A percentile compares a stretch with the other conserved stretches of the same genome.
Evolutionary conservation across 2,888 invertebrate genomes (phyloP).

Genomic region (Nineta flava): DNA sequence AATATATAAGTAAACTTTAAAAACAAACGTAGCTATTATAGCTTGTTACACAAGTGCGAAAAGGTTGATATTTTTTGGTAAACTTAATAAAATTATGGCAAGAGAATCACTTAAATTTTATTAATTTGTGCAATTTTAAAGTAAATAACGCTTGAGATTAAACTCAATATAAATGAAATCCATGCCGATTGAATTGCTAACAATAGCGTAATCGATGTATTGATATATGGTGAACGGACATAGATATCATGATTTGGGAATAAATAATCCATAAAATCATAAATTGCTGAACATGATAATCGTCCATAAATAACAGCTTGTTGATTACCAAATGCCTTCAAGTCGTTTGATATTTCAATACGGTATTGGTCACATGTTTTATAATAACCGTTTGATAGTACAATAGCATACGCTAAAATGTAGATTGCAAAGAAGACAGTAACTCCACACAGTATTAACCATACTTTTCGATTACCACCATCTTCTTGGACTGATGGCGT

Average conservation of each 20-base stretch:
- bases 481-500: neutral
- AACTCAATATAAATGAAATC: slow-evolving; percentile 41
- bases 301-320: slow-evolving; percentile 45
- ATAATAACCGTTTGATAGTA: slow-evolving; percentile 56
- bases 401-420: slow-evolving; percentile 48
- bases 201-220: slow-evolving; percentile 52
- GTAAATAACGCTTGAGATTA: slow-evolving; percentile 32
- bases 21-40: too few relatives aligned
- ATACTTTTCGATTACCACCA: neutral
- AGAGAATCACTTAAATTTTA: neutral
- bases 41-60: too few relatives aligned
- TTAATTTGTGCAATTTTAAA: slow-evolving; percentile 18
- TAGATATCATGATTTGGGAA: slow-evolving; percentile 48
- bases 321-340: slow-evolving; percentile 37
- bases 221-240: slow-evolving; percentile 48
- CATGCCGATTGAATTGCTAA: slow-evolving; percentile 47
- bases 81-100: too few relatives aligned
- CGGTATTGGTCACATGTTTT: slow-evolving; percentile 64
- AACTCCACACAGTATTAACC: slow-evolving; percentile 22
- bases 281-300: slow-evolving; percentile 54
- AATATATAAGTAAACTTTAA: too few relatives aligned
- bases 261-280: slow-evolving; percentile 73
- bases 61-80: too few relatives aligned
- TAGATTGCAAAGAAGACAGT: slow-evolving; percentile 46
- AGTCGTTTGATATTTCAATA: slow-evolving; percentile 42